Conservation (phyloP, 2,113 vertebrate species). For the Pedionomus torquatus region DNA sequence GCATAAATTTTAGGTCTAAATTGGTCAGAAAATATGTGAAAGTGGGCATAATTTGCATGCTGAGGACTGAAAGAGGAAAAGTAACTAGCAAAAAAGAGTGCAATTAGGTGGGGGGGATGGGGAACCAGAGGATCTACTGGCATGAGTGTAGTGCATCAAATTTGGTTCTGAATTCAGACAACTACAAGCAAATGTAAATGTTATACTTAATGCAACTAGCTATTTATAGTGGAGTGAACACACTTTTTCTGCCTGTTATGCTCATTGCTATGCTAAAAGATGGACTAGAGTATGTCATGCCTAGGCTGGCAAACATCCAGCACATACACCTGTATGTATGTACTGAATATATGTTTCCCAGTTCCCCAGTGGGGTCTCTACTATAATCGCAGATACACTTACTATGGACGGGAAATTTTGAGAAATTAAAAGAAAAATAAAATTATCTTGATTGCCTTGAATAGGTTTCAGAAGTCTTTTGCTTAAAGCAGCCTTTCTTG, state of each 20-base stretch:
- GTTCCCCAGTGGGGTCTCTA: neutral
- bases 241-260: slow-evolving; percentile 1
- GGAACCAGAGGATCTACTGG: neutral
- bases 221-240: slow-evolving; percentile 39
- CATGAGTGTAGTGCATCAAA: neutral
- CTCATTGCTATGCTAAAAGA: neutral
- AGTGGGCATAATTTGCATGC: slow-evolving; percentile 65
- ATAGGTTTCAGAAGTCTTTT: neutral
- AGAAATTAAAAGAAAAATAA: neutral
- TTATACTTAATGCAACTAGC: slow-evolving; percentile 54
- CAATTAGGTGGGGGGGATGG: neutral
- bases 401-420: neutral
- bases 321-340: neutral
- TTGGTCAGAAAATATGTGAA: slow-evolving; percentile 66
- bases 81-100: slow-evolving; percentile 25
- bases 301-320: neutral
- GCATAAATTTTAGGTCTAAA: slow-evolving; percentile 69
- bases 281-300: neutral
- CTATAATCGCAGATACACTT: neutral
- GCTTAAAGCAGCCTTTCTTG: neutral
- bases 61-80: slow-evolving; percentile 37
- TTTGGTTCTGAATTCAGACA: slow-evolving; percentile 61
- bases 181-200: slow-evolving; percentile 61
- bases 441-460: neutral
- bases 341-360: neutral